phyloP scores from a whole-genome alignment of 2,113 vertebrate genomes.

The Notothenia rossii region DNA sequence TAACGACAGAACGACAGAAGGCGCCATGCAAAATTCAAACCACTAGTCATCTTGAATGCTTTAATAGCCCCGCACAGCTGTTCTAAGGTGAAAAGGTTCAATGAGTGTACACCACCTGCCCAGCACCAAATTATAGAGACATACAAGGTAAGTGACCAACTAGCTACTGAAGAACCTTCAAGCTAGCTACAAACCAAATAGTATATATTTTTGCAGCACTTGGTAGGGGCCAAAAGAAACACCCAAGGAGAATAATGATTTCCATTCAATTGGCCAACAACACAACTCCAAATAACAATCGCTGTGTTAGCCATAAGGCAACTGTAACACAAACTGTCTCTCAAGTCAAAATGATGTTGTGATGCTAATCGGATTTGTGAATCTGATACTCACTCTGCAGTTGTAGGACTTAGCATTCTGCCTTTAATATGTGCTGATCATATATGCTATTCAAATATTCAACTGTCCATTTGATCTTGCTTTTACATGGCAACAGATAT shows the following conservation, averaged over 20 bases:
- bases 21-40: not conserved
- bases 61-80: not conserved
- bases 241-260: not conserved
- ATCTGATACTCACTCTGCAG: not conserved
- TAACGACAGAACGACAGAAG: not conserved
- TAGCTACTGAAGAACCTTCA: not conserved
- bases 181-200: not conserved
- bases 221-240: not conserved
- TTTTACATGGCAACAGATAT: not conserved
- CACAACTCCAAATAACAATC: not conserved
- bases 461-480: not conserved
- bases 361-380: not conserved
- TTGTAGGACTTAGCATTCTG: not conserved
- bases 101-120: not conserved
- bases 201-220: not conserved
- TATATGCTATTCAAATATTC: not conserved
- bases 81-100: not conserved
- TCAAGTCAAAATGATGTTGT: not conserved
- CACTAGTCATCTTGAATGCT: not conserved
- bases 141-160: not conserved
- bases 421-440: not conserved
- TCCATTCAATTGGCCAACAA: not conserved
- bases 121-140: not conserved
- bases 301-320: no score
- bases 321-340: not conserved